Base-by-base conservation (phyloP, 2,888 invertebrate genomes). In the Drosophila incognita region DNA sequence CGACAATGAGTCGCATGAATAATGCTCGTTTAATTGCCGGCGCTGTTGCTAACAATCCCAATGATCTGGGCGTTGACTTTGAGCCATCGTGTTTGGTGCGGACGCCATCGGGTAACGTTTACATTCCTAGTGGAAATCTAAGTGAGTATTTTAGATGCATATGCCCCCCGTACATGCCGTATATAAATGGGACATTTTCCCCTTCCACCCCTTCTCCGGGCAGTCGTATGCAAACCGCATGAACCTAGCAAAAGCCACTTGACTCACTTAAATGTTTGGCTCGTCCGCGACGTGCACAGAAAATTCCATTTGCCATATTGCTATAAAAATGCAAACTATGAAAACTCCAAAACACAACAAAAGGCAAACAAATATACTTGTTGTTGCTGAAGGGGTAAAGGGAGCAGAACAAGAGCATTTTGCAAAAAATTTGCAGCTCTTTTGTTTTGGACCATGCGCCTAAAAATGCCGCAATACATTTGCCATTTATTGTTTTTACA, bases 101-200 rank as follows among this genome's bases (percentile, higher is more conserved):
- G 93, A 97, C 97, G 82, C 97, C 97, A 86, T 98, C 97, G 87
- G 98, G 98, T 93, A 97, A 97, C 94, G 97, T 98, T 93, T 98
- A 97, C 95, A 97, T 98, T 95, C 97, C 97, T 93, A 96, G 97
- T 94, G 96, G 96, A 94, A 94, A 94, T 91, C 92, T 94, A 92
- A 94, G 94, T 94, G 93, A 94, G 94, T 94, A 86, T 68, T 59
- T 36, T 15, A 67, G 36, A 11, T 42, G 82, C 63, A 64, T 15
- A 13, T n/a, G 36, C 66, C 15, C 18, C 4, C 51, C 18, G 29
- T 29, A 56, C 18, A 27, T 35, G 27, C 27, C 35, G 57, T 51
- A 54, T 7, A 13, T 38, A 49, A 56, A 31, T 69, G 71, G 65
- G 51, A 52, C 49, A 38, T 8, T 29, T n/a, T 5, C 36, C 35